These are phyloP conservation scores for Stenoptilia bipunctidactyla DNA, from an alignment of 2,888 invertebrate genomes.

Conservation along the genomic window DNA sequence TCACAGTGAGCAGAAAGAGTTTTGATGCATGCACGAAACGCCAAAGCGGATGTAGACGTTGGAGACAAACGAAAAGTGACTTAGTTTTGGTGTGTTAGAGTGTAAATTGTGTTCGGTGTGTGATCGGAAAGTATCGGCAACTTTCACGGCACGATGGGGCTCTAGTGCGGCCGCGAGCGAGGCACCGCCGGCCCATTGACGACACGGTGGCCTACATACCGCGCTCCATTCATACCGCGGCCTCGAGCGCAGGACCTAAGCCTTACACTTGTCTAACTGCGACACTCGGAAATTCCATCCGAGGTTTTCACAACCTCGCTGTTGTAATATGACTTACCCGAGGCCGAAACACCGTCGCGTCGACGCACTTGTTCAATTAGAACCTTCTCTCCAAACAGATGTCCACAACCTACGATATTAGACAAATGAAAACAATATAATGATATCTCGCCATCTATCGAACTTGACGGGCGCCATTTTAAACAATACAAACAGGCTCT, in stretches of 20 bases:
- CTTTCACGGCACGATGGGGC: no score
- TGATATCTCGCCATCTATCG: not conserved
- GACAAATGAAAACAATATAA: no score
- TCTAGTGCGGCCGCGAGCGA: slow-evolving; percentile 58
- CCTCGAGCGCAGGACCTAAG: slow-evolving; percentile 36
- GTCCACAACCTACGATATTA: no score
- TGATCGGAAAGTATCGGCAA: slow-evolving; percentile 65
- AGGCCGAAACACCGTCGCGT: slow-evolving; percentile 47
- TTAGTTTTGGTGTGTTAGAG: slow-evolving; percentile 51
- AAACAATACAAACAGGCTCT: no score
- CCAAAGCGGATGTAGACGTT: slow-evolving; percentile 66
- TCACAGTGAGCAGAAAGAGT: not conserved
- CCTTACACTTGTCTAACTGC: slow-evolving; percentile 33
- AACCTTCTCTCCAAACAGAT: slow-evolving; percentile 23
- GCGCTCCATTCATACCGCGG: slow-evolving; percentile 64
- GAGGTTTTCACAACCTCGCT: slow-evolving; percentile 53
- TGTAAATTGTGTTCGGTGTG: slow-evolving; percentile 50
- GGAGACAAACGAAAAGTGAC: slow-evolving; percentile 46
- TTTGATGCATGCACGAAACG: slow-evolving; percentile 44
- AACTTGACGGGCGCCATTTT: not conserved
- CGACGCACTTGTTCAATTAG: slow-evolving; percentile 64
- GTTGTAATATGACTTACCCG: slow-evolving; percentile 52
- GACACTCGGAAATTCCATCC: slow-evolving; percentile 57
- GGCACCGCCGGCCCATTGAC: slow-evolving; percentile 65
- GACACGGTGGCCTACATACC: slow-evolving; percentile 70